Evolutionary conservation across 2,888 invertebrate genomes (phyloP).

Genomic region (Xestobium rufovillosum): DNA sequence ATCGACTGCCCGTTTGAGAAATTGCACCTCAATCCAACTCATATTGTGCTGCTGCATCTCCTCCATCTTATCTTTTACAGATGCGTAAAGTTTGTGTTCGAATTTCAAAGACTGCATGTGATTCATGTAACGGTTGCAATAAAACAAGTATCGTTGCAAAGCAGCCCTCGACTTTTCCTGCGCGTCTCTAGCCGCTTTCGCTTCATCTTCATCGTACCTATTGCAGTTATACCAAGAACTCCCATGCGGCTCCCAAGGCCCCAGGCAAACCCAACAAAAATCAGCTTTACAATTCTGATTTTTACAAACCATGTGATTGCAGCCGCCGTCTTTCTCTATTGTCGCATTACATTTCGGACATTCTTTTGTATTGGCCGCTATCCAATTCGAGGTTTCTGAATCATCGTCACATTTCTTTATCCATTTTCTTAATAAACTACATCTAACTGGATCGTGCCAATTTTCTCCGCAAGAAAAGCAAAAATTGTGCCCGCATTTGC

Average conservation of each 20-base stretch:
- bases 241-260: constrained; percentile 98
- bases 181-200: constrained; percentile 92
- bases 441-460: constrained; percentile 98
- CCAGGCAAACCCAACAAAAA: constrained; percentile 99
- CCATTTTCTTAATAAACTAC: constrained; percentile 89
- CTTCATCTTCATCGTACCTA: constrained; percentile 86
- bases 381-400: constrained; percentile 99
- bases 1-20: constrained; percentile 95
- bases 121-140: constrained; percentile 95
- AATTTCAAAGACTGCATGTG: constrained; percentile 99
- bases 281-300: constrained; percentile 97
- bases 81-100: constrained; percentile 94
- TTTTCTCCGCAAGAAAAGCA: constrained; percentile 96
- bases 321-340: constrained; percentile 95
- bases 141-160: constrained; percentile 94
- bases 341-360: constrained; percentile 98
- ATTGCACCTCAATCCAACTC: constrained; percentile 99
- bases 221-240: constrained; percentile 68
- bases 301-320: constrained; percentile 99
- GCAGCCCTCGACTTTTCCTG: constrained; percentile 95
- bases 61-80: constrained; percentile 97
- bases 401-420: constrained; percentile 99
- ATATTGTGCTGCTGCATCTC: constrained; percentile 99
- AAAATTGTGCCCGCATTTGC: constrained; percentile 89
- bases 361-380: constrained; percentile 98